Evolutionary conservation across 2,888 invertebrate species (phyloP), one percentile per base, ranked within the genome.

Genomic region (Drepanosiphum platanoidis): DNA sequence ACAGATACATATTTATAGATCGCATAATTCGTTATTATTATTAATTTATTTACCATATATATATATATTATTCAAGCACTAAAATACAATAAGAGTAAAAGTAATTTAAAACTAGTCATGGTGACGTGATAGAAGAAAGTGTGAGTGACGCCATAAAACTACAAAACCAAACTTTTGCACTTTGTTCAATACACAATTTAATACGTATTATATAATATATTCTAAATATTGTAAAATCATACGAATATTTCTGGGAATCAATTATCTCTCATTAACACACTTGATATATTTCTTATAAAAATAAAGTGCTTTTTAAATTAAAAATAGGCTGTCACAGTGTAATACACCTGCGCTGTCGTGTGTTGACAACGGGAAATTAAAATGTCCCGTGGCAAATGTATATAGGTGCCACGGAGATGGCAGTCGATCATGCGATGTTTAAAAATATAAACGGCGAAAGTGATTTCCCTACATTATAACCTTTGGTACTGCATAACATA

Each of bases 351-450:
- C 27, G 61, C 27, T 4, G 32, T 61, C 27, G 77, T 9, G 5
- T 32, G 36, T 39, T 77, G 77, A 77, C 58, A 77, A 77, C 77
- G 27, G 39, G 77, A 77, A 77, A 77, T 77, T 77, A 77, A 77
- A 77, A 77, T 77, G 77, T 61, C 27, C 27, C 39, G 61, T 77
- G 36, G 77, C 36, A 77, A 77, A 61, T 27, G 36, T 61, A 27
- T 36, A 61, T 58, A 52, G 68, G 3, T 7, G 34, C n/a, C 18
- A 68, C 32, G 34, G 34, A 58, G 52, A 75, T 75, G 52, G 34
- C 32, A 75, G 75, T 75, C 75, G 52, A 52, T 75, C 52, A 58
- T 58, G 75, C 34, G 13, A 77, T 77, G 36, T 77, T 58, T 77
- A 61, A 66, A 79, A 79, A 79, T 46, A 79, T 32, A 32, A 79